Percentiles rank a stretch among this genome's conserved stretches.
Conservation (phyloP, 1,140 invertebrate genomes). For the Drosophila albomicans region DNA sequence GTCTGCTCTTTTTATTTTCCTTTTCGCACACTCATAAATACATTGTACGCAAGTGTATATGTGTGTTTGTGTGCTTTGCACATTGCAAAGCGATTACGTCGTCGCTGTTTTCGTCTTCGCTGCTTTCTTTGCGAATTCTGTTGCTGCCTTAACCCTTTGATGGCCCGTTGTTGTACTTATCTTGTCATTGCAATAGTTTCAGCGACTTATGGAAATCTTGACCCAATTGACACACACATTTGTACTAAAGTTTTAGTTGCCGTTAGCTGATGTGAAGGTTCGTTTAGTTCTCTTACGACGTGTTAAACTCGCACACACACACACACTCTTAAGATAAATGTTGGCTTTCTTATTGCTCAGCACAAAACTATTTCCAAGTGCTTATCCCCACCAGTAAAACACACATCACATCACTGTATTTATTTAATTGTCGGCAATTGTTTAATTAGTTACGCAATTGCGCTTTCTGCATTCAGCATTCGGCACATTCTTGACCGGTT, state of each 20-base stretch:
- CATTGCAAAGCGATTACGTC: conserved; percentile 80
- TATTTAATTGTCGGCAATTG: conserved; percentile 72
- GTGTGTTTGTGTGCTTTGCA: conserved; percentile 24
- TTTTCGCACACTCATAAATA: conserved; percentile 24
- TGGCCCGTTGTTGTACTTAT: conserved; percentile 12
- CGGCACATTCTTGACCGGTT: conserved; percentile 36
- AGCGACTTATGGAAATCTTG: conserved; percentile 49
- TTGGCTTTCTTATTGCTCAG: conserved; percentile 40
- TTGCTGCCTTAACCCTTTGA: conserved; percentile 61
- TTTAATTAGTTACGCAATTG: conserved; percentile 81
- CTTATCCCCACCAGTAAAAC: conserved; percentile 40
- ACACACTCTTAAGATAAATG: neutral
- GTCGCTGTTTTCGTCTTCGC: conserved; percentile 45
- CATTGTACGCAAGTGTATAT: conserved; percentile 18
- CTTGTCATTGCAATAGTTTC: conserved; percentile 21
- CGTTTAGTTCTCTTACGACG: conserved; percentile 13
- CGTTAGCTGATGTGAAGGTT: conserved; percentile 33
- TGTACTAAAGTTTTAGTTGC: conserved; percentile 17
- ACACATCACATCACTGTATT: conserved; percentile 47
- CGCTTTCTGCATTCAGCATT: conserved; percentile 35
- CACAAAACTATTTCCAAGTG: conserved; percentile 55
- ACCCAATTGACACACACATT: conserved; percentile 47
- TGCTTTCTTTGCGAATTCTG: conserved; percentile 56
- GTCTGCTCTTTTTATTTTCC: conserved; percentile 12
- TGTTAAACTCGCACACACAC: conserved; percentile 24